Base-by-base conservation (phyloP, 2,888 invertebrate genomes). In the Incurvaria masculella region DNA sequence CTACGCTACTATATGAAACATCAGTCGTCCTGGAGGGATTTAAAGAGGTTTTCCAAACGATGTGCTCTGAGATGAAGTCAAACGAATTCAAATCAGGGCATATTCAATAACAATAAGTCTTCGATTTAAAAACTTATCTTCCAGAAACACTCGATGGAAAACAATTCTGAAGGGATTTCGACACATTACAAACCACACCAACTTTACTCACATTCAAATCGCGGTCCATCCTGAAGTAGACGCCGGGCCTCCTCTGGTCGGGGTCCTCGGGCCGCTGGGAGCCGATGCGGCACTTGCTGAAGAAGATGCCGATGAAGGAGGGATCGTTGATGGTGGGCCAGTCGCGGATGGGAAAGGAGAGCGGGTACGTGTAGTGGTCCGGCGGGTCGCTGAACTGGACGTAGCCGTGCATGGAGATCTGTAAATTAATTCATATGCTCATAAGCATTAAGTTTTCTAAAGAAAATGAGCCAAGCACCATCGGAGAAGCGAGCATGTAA, bases 291-390 rank as follows among this genome's bases (percentile, higher is more conserved):
- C 92, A 93, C 64, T 90, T 92, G 65, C 92, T 92, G 72, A 89
- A 92, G 79, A 92, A 96, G 52, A 95, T 94, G 1, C 95, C 96
- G 55, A 97, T 95, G 68, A 97, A 94, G 1, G 93, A 87, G 0
- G 95, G 96, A 68, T 97, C 96, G 58, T 91, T 89, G 55, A 85
- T 81, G 51, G 76, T 79, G 0, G 95, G 94, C 92, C 94, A 95
- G 57, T 93, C 92, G 56, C 86, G 85, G 1, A 88, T 75, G 0
- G 95, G 95, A 64, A 95, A 94, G 0, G 86, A 85, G n/a, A 95
- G 72, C 0, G 94, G 94, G 60, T 94, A 94, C 0, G 86, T 86
- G 61, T 86, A 89, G 61, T 90, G 88, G 53, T 87, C 86, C 38
- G 94, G 94, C 0, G 94, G 94, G 61, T 94, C 93, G 48, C 93